phyloP scores from a whole-genome alignment of 2,888 invertebrate species.

The Microdon myrmicae region DNA sequence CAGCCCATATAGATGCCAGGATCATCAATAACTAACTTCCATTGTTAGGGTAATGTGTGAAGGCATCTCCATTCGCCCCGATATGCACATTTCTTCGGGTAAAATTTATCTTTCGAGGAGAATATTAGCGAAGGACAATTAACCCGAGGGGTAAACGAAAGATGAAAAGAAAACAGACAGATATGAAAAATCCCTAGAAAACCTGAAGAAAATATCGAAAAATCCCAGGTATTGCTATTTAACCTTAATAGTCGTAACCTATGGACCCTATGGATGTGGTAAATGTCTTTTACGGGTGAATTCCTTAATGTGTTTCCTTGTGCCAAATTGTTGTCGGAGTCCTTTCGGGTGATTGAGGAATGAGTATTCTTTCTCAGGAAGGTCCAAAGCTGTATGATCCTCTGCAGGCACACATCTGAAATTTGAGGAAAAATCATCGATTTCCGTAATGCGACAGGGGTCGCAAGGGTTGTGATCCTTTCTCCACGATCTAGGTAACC shows the following conservation, averaged over 20 bases:
- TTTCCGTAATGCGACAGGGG: constrained; percentile 39
- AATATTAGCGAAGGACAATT: constrained; percentile 20
- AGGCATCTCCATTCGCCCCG: not conserved
- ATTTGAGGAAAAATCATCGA: constrained; percentile 43
- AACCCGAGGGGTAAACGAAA: constrained; percentile 21
- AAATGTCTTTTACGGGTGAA: constrained; percentile 49
- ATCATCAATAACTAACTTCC: constrained; percentile 49
- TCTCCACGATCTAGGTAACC: constrained; percentile 34
- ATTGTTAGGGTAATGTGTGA: constrained; percentile 31
- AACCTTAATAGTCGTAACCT: constrained; percentile 51
- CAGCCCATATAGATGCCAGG: too few species aligned
- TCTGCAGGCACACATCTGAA: constrained; percentile 38
- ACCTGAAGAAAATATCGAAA: constrained; percentile 15
- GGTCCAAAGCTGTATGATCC: constrained; percentile 11
- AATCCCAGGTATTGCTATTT: constrained; percentile 43
- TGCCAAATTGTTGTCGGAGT: constrained; percentile 29
- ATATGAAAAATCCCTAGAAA: constrained; percentile 11
- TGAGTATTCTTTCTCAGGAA: too few species aligned
- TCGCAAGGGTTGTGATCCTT: constrained; percentile 50
- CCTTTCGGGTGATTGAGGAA: constrained; percentile 13
- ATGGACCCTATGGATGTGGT: constrained; percentile 48
- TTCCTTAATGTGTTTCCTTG: constrained; percentile 25
- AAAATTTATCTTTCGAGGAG: constrained; percentile 1
- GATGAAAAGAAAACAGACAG: not conserved
- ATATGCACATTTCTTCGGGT: constrained; percentile 8